Base-by-base conservation (phyloP, 2,113 vertebrate genomes). In the Podiceps cristatus region DNA sequence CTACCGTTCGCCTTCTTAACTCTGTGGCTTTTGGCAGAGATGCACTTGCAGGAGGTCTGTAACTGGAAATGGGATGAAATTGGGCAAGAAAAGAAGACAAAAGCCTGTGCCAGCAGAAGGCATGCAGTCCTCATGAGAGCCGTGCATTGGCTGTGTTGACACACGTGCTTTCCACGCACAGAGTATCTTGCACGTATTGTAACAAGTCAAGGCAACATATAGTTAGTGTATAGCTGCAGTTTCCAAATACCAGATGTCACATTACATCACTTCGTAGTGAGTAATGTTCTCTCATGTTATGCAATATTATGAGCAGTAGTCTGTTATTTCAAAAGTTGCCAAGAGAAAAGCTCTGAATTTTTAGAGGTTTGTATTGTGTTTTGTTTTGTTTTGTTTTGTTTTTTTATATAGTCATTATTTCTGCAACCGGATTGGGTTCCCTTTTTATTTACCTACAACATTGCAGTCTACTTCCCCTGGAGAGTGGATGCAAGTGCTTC, bases 191-290 rank as follows among this genome's bases (percentile, higher is more conserved):
- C 1, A 40, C 86, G 60, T 15, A 28, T 59, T 3, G 3, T 37
- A 79, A 86, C 94, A 86, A 92, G 82, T 55, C 85, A 64, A 93
- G 91, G 91, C 95, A 90, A 86, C 33, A 4, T 52, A 75, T 9
- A 89, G 76, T 1, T 17, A 83, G 60, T 0, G 42, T 42, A 63
- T 27, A 91, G 75, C 81, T 62, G 83, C 13, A 67, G 75, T 47
- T 96, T 91, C 92, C 74, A 72, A 92, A 94, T 42, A 83, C 90
- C 95, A 93, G 78, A 86, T 96, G 85, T 75, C 72, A 56, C 49
- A 33, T 58, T 85, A 50, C 87, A 86, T 68, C 94, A 60, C 78
- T 42, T 25, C 0, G 8, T 16, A 69, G 47, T 37, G 89, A 97
- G 94, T 50, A 76, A 82, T 74, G 44, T 18, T 81, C 64, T 40